Base-by-base conservation (phyloP, 30 jellyfish, hydroid and myxozoan species). In the Catostylus mosaicus region DNA sequence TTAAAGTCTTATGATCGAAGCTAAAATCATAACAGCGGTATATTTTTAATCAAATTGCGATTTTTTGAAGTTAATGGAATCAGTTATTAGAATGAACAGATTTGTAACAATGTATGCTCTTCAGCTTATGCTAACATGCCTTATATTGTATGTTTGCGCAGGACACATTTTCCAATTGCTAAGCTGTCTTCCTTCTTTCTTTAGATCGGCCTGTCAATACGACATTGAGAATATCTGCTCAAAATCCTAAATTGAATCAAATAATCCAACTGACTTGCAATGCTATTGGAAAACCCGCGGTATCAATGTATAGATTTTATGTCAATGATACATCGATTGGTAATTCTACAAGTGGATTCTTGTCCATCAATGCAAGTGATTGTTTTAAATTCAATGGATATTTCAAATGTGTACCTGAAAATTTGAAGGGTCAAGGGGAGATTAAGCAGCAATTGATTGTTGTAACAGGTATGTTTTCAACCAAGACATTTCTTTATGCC, bases 181-280 rank as follows among this genome's bases (percentile, higher is more conserved):
- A n/a, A n/a, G n/a, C n/a, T n/a, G n/a, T n/a, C n/a, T n/a, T n/a
- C n/a, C n/a, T n/a, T n/a, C 16, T 16, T 43, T 43, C 56, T 23
- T n/a, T 48, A 73, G 85, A 73, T 48, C 73, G 27, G 9, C 85
- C 85, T 1, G 51, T 31, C 10, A 73, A 73, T 34, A 73, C 85
- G 7, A 22, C 85, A 54, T 73, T 73, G n/a, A n/a, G 45, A 8
- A 59, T 51, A 23, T 22, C 45, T 1, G 73, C 73, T 14, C 24
- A 57, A 46, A 8, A 23, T 23, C 73, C 32, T 8, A 32, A 47
- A 31, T 8, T 51, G 59, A 48, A 73, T 54, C 40, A 30, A 48
- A 50, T 0, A 32, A 26, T 73, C 38, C 3, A 24, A 11, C 72
- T 73, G 34, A 73, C 37, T 26, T 73, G 85, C 59, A 43, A 18